A percentile compares a stretch with the other conserved stretches of the same genome.
Evolutionary conservation across 2,797 vertebrate species (phyloP).

Genomic region (Trachops cirrhosus): DNA sequence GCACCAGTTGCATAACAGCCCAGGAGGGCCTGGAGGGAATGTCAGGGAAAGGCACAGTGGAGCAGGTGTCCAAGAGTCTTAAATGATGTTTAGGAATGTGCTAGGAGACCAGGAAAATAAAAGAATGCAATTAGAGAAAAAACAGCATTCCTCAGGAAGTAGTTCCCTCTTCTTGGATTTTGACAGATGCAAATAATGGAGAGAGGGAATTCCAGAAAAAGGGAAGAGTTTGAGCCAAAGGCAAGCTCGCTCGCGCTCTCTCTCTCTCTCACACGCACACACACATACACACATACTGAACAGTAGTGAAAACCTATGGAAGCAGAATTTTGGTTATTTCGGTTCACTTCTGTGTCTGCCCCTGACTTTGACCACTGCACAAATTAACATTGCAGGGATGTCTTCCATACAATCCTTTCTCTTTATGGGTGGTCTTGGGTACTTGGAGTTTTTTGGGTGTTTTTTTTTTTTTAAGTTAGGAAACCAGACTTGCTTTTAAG

Average conservation of each 20-base stretch:
- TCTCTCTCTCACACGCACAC: not conserved
- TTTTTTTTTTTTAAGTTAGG: not conserved
- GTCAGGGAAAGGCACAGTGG: not conserved
- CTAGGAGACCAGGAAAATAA: not conserved
- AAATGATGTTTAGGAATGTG: not conserved
- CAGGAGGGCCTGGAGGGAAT: not conserved
- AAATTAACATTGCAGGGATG: not conserved
- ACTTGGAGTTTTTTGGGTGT: not conserved
- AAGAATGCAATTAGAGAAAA: not conserved
- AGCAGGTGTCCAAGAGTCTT: not conserved
- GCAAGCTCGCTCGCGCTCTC: not conserved
- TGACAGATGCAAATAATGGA: not conserved
- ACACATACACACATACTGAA: not conserved
- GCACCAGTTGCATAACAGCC: not conserved
- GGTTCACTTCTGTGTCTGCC: not conserved
- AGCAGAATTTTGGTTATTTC: not conserved
- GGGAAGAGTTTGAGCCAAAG: not conserved
- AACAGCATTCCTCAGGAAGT: not conserved
- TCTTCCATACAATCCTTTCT: not conserved
- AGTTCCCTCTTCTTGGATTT: not conserved
- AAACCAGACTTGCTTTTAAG: not conserved
- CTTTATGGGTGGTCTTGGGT: not conserved
- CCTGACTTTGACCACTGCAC: not conserved
- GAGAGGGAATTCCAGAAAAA: constrained; percentile 16
- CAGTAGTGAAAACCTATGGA: not conserved